A percentile compares a stretch with the other conserved stretches of the same genome.
Evolutionary conservation across 2,888 invertebrate species (phyloP).

Genomic region (Eugnorisma glareosa): DNA sequence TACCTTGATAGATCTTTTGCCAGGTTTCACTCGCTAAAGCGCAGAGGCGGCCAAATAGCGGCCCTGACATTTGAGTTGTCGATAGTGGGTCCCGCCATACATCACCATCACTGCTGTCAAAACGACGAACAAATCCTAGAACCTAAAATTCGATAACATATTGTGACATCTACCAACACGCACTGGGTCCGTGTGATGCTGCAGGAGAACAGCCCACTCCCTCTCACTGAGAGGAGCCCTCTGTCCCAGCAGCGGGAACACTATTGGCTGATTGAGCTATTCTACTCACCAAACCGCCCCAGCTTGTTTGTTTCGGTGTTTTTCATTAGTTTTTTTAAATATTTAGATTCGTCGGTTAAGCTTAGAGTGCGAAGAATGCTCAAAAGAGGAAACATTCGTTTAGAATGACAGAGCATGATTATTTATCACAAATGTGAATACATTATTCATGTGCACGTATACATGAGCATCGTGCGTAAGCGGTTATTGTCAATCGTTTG

Average conservation of each 20-base stretch:
- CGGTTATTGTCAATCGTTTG: neutral
- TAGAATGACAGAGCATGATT: neutral
- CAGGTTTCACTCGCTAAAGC: neutral
- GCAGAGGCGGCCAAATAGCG: neutral
- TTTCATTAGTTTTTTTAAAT: neutral
- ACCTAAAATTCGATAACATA: neutral
- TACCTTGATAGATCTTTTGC: neutral
- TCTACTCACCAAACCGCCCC: neutral
- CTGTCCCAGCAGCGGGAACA: neutral
- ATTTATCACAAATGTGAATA: conserved; percentile 8
- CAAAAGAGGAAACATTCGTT: conserved; percentile 14
- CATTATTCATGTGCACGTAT: conserved; percentile 39
- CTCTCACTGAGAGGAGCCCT: neutral
- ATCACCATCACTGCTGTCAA: neutral
- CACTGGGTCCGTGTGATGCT: neutral
- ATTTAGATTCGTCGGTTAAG: neutral
- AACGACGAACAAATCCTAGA: neutral
- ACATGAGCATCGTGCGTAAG: neutral
- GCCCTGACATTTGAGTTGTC: neutral
- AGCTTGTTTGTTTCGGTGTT: neutral
- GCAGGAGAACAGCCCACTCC: neutral
- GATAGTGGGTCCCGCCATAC: neutral
- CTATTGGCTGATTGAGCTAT: neutral
- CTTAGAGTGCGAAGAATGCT: neutral
- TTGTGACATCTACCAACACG: neutral